Evolutionary conservation across 2,797 vertebrate species (phyloP), one percentile per base, ranked within the genome.

Genomic region (Lycodopsis pacificus): DNA sequence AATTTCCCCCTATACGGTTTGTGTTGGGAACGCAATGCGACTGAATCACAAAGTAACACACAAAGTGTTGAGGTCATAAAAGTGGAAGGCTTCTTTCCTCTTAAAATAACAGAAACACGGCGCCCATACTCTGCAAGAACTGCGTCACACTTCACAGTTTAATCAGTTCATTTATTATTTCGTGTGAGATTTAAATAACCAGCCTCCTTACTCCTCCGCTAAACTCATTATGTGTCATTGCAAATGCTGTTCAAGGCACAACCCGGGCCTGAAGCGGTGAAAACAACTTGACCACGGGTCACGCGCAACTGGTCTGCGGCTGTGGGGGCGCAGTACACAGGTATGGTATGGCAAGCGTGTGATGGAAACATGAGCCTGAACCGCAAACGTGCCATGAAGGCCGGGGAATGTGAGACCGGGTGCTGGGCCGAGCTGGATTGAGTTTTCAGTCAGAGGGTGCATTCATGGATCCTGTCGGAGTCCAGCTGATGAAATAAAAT

Each of bases 281-380:
- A 85, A 71, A 82, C 74, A 80, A 83, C 71, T 84, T 84, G 59
- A 82, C 40, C 71, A 49, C 25, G 32, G 69, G 65, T 90, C 79
- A 62, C 30, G 66, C 59, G 79, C 79, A 89, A 81, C 72, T 82
- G 76, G 27, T 81, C 54, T 65, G 25, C 11, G 57, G 44, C 75
- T 87, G 80, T 36, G 77, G 30, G 27, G 80, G 34, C 3, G 61
- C 71, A 69, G 84, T 77, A 86, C 80, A 85, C 89, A 92, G 90
- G 92, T 92, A 91, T 85, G 90, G 89, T 86, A 91, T 91, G 80
- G 82, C 73, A 84, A 67, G 87, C 82, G 74, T 83, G 90, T 86
- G 88, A 91, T 84, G 70, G 91, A 89, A 93, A 94, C 89, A 85
- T 58, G 90, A 94, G 81, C 80, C 79, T 15, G 73, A 59, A 84